Conservation (phyloP, 2,113 vertebrate species). For the Chrysemys picta region DNA sequence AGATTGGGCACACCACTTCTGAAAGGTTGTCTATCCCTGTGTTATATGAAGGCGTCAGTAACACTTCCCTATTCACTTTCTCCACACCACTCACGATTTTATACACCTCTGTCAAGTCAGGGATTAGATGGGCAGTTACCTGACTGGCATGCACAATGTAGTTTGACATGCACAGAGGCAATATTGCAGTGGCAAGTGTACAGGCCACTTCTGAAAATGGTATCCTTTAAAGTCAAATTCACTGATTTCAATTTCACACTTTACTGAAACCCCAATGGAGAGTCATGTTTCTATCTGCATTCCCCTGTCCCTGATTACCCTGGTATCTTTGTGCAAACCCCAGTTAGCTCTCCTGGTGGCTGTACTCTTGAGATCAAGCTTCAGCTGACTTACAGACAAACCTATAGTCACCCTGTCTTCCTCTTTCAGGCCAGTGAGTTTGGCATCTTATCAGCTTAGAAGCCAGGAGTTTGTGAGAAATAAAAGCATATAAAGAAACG, state of each 20-base stretch:
- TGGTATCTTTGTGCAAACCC: background rate
- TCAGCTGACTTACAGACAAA: no score
- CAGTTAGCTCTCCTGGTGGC: no score
- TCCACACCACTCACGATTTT: background rate
- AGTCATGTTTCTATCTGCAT: background rate
- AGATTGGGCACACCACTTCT: no score
- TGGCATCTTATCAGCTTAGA: background rate
- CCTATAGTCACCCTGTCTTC: background rate
- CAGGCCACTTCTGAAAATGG: background rate
- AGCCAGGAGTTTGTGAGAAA: background rate
- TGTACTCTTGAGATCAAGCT: no score
- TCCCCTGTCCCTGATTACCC: background rate
- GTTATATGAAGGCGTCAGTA: background rate
- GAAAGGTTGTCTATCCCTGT: background rate
- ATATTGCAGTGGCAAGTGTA: background rate
- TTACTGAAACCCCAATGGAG: background rate
- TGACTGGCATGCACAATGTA: background rate
- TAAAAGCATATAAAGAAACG: background rate
- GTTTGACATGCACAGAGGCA: background rate
- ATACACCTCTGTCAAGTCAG: background rate
- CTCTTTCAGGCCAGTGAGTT: background rate
- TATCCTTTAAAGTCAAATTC: background rate
- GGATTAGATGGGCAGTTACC: background rate
- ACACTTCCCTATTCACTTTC: background rate
- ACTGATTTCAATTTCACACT: background rate